A percentile compares a stretch with the other conserved stretches of the same genome.
These are phyloP conservation scores for Cassiopea xamachana DNA, from an alignment of 30 jellyfish, hydroid and myxozoan genomes.

Conservation along the genomic window DNA sequence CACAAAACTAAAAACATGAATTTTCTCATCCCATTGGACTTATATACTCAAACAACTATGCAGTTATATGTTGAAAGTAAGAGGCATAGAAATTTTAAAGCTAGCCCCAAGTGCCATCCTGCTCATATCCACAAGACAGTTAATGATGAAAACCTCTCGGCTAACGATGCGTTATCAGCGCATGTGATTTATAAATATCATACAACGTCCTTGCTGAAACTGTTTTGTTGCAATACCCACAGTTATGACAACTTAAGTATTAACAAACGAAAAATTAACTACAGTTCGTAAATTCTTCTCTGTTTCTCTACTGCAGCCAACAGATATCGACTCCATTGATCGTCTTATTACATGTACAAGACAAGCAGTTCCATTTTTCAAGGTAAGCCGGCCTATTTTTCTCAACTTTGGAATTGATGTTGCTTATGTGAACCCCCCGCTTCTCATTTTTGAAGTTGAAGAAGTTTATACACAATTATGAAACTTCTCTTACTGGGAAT, in stretches of 20 bases:
- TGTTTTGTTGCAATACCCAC: neutral
- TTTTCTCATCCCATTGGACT: too few species aligned
- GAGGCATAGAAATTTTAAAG: neutral
- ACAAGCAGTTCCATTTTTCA: slow-evolving; percentile 93
- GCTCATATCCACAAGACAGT: slow-evolving; percentile 24
- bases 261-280: too few species aligned
- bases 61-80: neutral
- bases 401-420: neutral
- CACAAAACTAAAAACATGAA: too few species aligned
- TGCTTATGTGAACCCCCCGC: too few species aligned
- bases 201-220: slow-evolving; percentile 74
- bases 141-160: slow-evolving; percentile 87
- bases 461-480: too few species aligned
- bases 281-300: too few species aligned
- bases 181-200: slow-evolving; percentile 14
- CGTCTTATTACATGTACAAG: slow-evolving; percentile 98
- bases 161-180: slow-evolving; percentile 57
- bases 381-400: slow-evolving; percentile 35
- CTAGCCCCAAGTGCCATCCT: neutral
- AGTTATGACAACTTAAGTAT: neutral
- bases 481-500: too few species aligned
- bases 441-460: too few species aligned
- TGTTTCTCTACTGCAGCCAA: slow-evolving; percentile 43
- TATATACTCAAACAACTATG: too few species aligned
- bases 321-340: slow-evolving; percentile 92